These are phyloP conservation scores for Pedicia rivosa DNA, from an alignment of 2,888 invertebrate genomes.

Conservation along the genomic window DNA sequence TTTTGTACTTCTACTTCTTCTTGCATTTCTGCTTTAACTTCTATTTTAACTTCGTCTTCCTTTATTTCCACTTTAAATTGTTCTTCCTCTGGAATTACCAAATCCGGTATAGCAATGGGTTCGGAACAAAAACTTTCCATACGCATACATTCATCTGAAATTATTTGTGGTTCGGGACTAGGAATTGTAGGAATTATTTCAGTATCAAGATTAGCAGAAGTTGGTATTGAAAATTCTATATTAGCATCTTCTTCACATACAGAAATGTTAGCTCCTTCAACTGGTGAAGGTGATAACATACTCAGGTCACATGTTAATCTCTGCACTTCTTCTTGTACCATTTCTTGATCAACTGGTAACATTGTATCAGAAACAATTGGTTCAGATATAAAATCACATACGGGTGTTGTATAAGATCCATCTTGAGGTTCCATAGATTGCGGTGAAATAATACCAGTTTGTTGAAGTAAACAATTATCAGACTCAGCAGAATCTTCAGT, in stretches of 20 bases:
- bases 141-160: conserved; percentile 2
- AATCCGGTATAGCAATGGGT: too few species aligned
- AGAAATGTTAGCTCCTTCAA: background rate
- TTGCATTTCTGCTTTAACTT: background rate
- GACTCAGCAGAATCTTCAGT: too few species aligned
- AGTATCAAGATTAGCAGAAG: background rate
- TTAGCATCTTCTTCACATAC: background rate
- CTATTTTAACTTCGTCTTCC: background rate
- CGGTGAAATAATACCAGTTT: too few species aligned
- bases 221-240: background rate
- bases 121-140: too few species aligned
- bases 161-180: conserved; percentile 4
- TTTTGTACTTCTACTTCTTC: background rate
- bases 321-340: background rate
- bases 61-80: conserved; percentile 1
- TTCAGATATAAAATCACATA: too few species aligned
- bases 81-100: too few species aligned
- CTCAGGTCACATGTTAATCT: background rate
- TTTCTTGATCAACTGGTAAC: background rate
- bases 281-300: background rate
- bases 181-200: background rate
- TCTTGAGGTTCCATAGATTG: too few species aligned
- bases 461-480: too few species aligned
- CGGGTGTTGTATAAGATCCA: too few species aligned
- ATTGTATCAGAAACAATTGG: too few species aligned